phyloP scores from a whole-genome alignment of 2,797 vertebrate species.

The Argyrosomus regius region DNA sequence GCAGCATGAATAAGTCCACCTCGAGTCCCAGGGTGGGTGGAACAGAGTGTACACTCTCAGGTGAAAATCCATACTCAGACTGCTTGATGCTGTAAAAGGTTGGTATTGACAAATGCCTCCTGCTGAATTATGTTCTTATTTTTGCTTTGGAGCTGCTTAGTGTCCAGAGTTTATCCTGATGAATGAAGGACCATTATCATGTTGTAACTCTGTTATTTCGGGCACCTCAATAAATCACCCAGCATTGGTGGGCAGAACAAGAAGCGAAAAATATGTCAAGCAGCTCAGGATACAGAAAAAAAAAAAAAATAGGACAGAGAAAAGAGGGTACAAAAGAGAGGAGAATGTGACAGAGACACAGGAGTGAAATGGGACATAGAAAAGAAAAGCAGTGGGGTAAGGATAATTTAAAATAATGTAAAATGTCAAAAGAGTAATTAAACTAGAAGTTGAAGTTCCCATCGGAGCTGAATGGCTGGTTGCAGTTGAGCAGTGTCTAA shows the following conservation, averaged over 20 bases:
- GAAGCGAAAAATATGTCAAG: conserved; percentile 23
- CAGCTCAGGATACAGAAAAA: conserved; percentile 5
- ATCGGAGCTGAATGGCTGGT: conserved; percentile 16
- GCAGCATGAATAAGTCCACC: conserved; percentile 25
- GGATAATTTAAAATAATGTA: conserved; percentile 20
- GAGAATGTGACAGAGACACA: neutral
- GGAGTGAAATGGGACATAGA: neutral
- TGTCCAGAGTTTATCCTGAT: conserved; percentile 36
- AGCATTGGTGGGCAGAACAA: conserved; percentile 2
- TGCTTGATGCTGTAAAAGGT: conserved; percentile 5
- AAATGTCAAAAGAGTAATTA: conserved; percentile 49
- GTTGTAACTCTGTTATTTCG: conserved; percentile 24
- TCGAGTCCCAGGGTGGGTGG: conserved; percentile 20
- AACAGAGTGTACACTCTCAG: conserved; percentile 33
- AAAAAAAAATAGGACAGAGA: neutral
- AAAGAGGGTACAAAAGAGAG: conserved; percentile 1
- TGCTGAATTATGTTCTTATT: conserved; percentile 42
- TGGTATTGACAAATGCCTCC: conserved; percentile 48
- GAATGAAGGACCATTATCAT: conserved; percentile 37
- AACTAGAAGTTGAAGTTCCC: conserved; percentile 34
- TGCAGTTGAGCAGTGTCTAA: conserved; percentile 39
- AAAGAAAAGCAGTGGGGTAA: neutral
- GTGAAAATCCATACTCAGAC: conserved; percentile 52
- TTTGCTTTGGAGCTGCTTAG: conserved; percentile 31
- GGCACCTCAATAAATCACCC: conserved; percentile 42